Evolutionary conservation across 2,113 vertebrate species (phyloP), one percentile per base, ranked within the genome.

Genomic region (Pomatostomus ruficeps): DNA sequence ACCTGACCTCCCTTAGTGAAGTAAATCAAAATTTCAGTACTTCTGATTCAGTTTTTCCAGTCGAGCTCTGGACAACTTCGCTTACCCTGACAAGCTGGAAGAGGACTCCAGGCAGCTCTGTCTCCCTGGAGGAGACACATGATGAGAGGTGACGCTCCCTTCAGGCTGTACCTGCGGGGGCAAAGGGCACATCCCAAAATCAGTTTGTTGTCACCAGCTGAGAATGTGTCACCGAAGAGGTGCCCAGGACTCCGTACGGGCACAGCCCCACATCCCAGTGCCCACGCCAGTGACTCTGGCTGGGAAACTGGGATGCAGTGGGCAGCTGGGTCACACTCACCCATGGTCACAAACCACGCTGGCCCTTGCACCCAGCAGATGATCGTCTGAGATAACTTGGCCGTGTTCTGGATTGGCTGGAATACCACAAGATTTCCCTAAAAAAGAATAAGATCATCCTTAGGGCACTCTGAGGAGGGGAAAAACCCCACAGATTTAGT

Each of bases 381-480:
- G 16, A 52, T 90, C 46, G 2, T 58, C 45, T 31, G 61, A 6
- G 26, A 76, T 15, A 15, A 97, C 85, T 31, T 61, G 65, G 36
- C 98, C 97, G 0, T 98, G 96, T 7, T 55, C 88, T 84, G 97
- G 91, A 23, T 96, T 89, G 85, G 93, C 72, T 48, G 97, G 97
- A 65, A 96, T 26, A 22, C 87, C 83, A 28, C 98, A 98, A 12
- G 87, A 91, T 84, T 77, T 97, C 74, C 33, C 98, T 98, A 28
- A 35, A 52, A 93, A 59, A 59, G 68, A 95, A 26, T 6, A 20
- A 95, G 38, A 61, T 43, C 35, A 25, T 52, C 28, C 52, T 96
- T 28, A 94, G 55, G 52, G 29, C 2, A 1, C 11, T 15, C 2
- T 7, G 18, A 91, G 52, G 68, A 14, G 2, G 3, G 14, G 26